A percentile compares a stretch with the other conserved stretches of the same genome.
Conservation (phyloP, 2,113 vertebrate genomes). For the Sceloporus tristichus region DNA sequence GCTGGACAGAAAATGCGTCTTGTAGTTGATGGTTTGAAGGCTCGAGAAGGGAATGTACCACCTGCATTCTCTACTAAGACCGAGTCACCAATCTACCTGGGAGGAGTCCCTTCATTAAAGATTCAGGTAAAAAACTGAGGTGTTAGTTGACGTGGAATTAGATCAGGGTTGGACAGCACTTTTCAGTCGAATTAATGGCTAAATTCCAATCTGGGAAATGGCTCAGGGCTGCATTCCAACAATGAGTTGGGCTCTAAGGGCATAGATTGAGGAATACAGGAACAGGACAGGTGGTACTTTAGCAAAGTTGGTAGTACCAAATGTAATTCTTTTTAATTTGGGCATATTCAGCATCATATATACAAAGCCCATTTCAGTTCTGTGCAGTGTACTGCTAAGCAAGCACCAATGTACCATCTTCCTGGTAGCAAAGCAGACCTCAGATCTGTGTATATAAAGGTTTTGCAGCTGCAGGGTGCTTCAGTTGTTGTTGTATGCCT, state of each 20-base stretch:
- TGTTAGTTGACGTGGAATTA: not conserved
- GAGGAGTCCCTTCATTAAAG: slow-evolving; percentile 77
- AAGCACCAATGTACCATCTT: too few species aligned
- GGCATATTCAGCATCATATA: too few species aligned
- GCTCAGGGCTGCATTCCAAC: not conserved
- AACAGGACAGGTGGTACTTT: not conserved
- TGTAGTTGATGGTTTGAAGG: slow-evolving; percentile 88
- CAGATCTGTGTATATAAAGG: too few species aligned
- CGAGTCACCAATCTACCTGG: slow-evolving; percentile 81
- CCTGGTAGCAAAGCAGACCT: too few species aligned
- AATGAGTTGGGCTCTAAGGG: not conserved
- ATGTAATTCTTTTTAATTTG: not conserved
- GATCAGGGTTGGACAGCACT: not conserved
- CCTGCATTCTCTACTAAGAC: slow-evolving; percentile 74
- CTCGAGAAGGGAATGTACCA: slow-evolving; percentile 78
- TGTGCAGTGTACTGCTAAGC: too few species aligned
- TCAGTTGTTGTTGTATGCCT: too few species aligned
- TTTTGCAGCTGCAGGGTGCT: too few species aligned
- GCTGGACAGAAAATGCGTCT: slow-evolving; percentile 80
- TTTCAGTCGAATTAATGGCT: not conserved
- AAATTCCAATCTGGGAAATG: not conserved
- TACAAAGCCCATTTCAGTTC: too few species aligned
- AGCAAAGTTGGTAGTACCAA: not conserved
- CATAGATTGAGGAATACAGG: not conserved
- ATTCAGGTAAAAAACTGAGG: slow-evolving; percentile 68